Conservation (phyloP, 2,113 vertebrate genomes). For the Protobothrops mucrosquamatus region DNA sequence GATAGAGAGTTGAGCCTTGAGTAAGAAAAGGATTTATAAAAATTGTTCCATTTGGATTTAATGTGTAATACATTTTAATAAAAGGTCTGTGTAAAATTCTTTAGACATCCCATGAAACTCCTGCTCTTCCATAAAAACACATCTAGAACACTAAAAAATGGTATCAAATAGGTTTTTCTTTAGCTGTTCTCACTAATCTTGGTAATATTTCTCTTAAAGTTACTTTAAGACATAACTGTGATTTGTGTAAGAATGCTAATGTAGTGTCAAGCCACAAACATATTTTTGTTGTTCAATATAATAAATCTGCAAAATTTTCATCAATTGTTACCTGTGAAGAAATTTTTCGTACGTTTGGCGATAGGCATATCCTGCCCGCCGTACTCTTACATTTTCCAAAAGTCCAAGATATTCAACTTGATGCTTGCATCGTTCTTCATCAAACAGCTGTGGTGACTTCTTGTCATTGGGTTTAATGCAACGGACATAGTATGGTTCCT, state of each 20-base stretch:
- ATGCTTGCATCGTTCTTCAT: constrained; percentile 89
- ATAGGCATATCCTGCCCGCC: constrained; percentile 94
- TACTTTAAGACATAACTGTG: not conserved
- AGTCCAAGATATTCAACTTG: constrained; percentile 97
- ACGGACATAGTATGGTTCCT: constrained; percentile 98
- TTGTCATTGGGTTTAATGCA: constrained; percentile 98
- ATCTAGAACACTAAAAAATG: not conserved
- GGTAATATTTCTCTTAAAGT: not conserved
- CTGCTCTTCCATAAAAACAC: not conserved
- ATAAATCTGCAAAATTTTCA: fast-evolving
- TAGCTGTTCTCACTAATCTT: not conserved
- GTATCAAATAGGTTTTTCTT: not conserved
- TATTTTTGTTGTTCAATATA: not conserved
- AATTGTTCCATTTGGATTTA: not conserved
- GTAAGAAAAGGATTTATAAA: not conserved
- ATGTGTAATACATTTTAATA: not conserved
- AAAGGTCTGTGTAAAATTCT: not conserved
- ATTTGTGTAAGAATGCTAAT: not conserved
- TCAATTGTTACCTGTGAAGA: constrained; percentile 83
- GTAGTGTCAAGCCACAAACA: not conserved
- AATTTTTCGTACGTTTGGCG: constrained; percentile 91
- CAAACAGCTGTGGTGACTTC: constrained; percentile 92
- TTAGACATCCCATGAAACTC: constrained; percentile 3
- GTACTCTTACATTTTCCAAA: constrained; percentile 92
- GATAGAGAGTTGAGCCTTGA: not conserved